Evolutionary conservation across 2,113 vertebrate species (phyloP), one percentile per base, ranked within the genome.

Genomic region (Sylvia atricapilla): DNA sequence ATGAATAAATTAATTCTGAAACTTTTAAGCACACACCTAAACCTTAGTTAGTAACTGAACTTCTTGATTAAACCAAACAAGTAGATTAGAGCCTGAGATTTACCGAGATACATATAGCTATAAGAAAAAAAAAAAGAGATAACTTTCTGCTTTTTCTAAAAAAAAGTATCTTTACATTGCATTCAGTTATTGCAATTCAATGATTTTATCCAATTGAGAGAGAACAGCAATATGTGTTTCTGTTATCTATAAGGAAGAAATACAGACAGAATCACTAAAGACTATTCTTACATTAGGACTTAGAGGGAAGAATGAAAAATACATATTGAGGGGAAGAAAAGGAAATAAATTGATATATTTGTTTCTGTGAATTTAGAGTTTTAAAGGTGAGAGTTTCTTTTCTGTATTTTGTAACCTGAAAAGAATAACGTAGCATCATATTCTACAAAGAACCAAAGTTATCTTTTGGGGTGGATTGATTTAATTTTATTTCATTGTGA

Each of bases 341-440:
- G 2, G 7, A 67, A 77, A 77, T n/a, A 72, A 64, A 9, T 28
- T 1, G 11, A 4, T 85, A 50, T 70, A 47, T 41, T 69, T 64
- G 2, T 31, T 86, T 43, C n/a, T n/a, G 23, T 49, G 33, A 86
- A 67, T 43, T 64, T 43, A 56, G 10, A 37, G 4, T 53, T 76
- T 52, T 50, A 43, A 55, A 69, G 2, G 8, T 30, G 25, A 18
- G 13, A 3, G 2, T 0, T 18, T 50, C 12, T 43, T 41, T 62
- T 43, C 30, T 39, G 0, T 43, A 52, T 63, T 86, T 92, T 80
- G 13, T 11, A 66, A 46, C 23, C 9, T 70, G 33, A 89, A 80
- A 87, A 83, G 37, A 56, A 14, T 25, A 79, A n/a, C 18, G 66
- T 1, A 13, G 1, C 0, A 0, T 55, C 1, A 0, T 13, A 31